Evolutionary conservation across 2,797 vertebrate species (phyloP), one percentile per base, ranked within the genome.

Genomic region (Cryptoprocta ferox): DNA sequence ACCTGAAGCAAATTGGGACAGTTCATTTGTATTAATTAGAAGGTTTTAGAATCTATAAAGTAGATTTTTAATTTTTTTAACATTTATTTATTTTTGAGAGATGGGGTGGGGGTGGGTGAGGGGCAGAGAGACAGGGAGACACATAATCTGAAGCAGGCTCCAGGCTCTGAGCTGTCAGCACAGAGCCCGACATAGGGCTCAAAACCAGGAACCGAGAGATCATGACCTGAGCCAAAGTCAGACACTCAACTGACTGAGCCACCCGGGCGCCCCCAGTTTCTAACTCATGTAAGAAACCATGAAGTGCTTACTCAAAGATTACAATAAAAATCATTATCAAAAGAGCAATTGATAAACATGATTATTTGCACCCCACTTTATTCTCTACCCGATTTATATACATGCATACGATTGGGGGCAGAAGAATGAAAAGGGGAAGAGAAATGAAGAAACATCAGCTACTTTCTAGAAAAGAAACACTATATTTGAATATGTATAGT

Each of bases 401-500:
- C 0, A 53, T 15, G 5, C 0, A 11, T 39, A 53, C 32, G 10
- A 3, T 14, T 45, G 45, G 39, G 28, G 37, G 30, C 4, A 5
- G 75, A 95, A 66, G 18, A 91, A 95, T 16, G n/a, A 59, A 79
- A 76, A 32, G 6, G 0, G 8, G 8, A 87, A 86, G 15, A 95
- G 70, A 93, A 75, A 32, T 78, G 35, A 75, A 56, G 42, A 73
- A 80, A 86, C 18, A 42, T 26, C 18, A 32, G 11, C 19, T 35
- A 50, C 32, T 90, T 95, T 45, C 61, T 56, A 66, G 24, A 93
- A 94, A 76, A 39, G 24, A 97, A 93, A 53, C 18, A 42, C 19
- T 68, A 8, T 84, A 45, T 75, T 82, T 68, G n/a, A 26, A 84
- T 16, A 0, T 26, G 8, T 28, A 95, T 21, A 80, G 18, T 71